Evolutionary conservation across 2,113 vertebrate species (phyloP).

Genomic region (Hypomesus transpacificus): DNA sequence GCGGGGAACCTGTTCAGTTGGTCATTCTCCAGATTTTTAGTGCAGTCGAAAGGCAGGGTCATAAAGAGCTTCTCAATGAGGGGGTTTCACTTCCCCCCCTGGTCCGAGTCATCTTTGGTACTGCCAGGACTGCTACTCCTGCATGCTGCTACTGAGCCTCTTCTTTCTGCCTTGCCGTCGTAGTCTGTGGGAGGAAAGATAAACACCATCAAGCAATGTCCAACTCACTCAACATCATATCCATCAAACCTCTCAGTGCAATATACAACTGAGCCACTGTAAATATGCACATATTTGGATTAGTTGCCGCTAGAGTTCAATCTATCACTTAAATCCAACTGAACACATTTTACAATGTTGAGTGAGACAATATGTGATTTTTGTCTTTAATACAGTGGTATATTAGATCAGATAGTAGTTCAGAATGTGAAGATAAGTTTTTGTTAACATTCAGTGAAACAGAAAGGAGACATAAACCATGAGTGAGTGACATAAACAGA

Average conservation of each 20-base stretch:
- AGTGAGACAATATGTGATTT: too few relatives aligned
- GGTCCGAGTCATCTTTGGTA: constrained; percentile 82
- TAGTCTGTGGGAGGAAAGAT: constrained; percentile 71
- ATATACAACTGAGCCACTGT: too few relatives aligned
- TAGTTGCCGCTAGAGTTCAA: too few relatives aligned
- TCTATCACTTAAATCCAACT: too few relatives aligned
- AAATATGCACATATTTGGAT: too few relatives aligned
- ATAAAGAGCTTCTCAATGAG: constrained; percentile 22
- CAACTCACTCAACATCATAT: neutral
- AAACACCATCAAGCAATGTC: neutral
- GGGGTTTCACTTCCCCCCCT: constrained; percentile 74
- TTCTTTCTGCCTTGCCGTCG: constrained; percentile 78
- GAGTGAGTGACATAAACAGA: constrained; percentile 24
- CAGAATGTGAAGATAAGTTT: constrained; percentile 37
- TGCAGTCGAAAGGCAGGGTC: constrained; percentile 19
- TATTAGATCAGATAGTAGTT: too few relatives aligned
- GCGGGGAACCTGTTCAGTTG: constrained; percentile 18
- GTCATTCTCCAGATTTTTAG: constrained; percentile 10
- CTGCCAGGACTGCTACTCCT: constrained; percentile 75
- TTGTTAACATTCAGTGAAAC: constrained; percentile 21
- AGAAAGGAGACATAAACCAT: constrained; percentile 35
- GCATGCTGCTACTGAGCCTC: constrained; percentile 59
- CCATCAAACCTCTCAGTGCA: neutral
- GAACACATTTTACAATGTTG: too few relatives aligned
- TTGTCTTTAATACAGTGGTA: too few relatives aligned